These are phyloP conservation scores for Sycophila texana DNA, from an alignment of 2,888 invertebrate genomes.

Conservation along the genomic window DNA sequence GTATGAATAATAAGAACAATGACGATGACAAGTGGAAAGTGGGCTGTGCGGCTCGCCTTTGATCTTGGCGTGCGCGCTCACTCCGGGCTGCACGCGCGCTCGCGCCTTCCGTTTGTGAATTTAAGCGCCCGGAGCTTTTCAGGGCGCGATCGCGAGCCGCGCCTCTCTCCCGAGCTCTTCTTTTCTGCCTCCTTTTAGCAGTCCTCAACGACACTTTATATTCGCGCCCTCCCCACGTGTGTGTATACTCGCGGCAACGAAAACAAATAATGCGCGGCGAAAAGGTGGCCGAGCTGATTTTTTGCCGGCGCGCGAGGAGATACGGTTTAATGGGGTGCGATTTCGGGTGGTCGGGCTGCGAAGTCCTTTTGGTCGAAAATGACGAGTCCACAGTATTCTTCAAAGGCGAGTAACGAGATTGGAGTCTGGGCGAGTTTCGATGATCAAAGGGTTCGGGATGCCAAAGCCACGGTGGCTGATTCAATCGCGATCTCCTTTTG, in stretches of 20 bases:
- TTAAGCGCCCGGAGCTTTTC: constrained; percentile 66
- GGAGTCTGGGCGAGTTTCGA: no score
- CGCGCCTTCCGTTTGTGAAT: constrained; percentile 72
- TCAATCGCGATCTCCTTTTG: no score
- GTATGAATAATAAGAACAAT: constrained; percentile 54
- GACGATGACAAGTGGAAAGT: constrained; percentile 51
- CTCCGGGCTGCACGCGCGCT: constrained; percentile 73
- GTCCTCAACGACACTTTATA: constrained; percentile 39
- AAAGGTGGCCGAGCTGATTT: not conserved
- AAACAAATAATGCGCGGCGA: constrained; percentile 17
- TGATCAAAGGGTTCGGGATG: no score
- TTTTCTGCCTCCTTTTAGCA: constrained; percentile 15
- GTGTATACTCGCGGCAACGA: not conserved
- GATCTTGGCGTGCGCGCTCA: constrained; percentile 48
- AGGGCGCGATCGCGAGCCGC: constrained; percentile 48
- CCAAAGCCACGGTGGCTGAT: no score
- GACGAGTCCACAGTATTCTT: no score
- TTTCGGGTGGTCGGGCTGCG: no score
- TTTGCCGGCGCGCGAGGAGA: no score
- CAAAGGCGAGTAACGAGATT: no score
- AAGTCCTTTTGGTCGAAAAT: no score
- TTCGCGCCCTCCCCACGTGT: constrained; percentile 23
- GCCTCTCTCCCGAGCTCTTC: constrained; percentile 14
- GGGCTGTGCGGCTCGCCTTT: constrained; percentile 17
- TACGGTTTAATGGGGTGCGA: no score